phyloP scores from a whole-genome alignment of 1,140 invertebrate genomes.

The Bombus breviceps region DNA sequence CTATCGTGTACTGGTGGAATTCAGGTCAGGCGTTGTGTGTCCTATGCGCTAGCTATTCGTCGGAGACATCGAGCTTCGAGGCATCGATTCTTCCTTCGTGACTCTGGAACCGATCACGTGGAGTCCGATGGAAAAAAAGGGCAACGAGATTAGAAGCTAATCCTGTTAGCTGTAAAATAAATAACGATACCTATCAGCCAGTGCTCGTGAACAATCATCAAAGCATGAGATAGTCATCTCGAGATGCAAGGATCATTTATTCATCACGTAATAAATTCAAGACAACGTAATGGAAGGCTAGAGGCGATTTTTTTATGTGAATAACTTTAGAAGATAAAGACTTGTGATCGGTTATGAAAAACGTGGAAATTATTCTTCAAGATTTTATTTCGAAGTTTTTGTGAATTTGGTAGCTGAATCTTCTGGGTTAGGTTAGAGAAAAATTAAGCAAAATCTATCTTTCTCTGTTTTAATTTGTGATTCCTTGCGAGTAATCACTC shows the following conservation, averaged over 20 bases:
- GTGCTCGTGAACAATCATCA: not conserved
- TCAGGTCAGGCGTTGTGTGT: conserved; percentile 74
- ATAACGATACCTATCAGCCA: too few species aligned
- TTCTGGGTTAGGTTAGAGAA: not conserved
- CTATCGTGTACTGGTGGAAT: conserved; percentile 69
- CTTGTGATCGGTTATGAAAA: not conserved
- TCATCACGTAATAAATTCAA: not conserved
- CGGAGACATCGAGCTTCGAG: conserved; percentile 25
- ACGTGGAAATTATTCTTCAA: not conserved
- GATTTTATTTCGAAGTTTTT: not conserved
- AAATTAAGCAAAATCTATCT: not conserved
- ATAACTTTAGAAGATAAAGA: too few species aligned
- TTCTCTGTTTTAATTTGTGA: not conserved
- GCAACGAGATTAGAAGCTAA: not conserved
- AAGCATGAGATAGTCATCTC: not conserved
- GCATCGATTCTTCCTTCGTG: conserved; percentile 47
- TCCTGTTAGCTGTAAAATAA: conserved; percentile 1
- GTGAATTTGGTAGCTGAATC: too few species aligned
- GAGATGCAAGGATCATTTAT: not conserved
- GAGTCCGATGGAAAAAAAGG: not conserved
- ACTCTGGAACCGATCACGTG: not conserved
- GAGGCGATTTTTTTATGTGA: not conserved
- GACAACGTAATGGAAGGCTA: not conserved
- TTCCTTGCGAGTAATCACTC: too few species aligned
- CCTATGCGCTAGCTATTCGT: conserved; percentile 60